Evolutionary conservation across 2,113 vertebrate species (phyloP), one percentile per base, ranked within the genome.

Genomic region (Daubentonia madagascariensis): DNA sequence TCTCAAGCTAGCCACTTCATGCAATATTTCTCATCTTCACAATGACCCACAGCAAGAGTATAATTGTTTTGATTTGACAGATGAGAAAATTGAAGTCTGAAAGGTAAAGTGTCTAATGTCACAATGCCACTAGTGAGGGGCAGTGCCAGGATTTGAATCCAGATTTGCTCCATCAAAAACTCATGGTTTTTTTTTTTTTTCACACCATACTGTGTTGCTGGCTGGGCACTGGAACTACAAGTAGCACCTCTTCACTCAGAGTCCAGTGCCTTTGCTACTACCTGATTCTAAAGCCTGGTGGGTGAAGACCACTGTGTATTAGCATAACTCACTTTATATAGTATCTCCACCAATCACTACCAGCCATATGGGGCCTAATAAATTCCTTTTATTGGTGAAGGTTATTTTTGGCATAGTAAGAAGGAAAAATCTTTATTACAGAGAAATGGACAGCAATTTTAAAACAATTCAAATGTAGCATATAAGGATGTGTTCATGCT

Each of bases 351-450:
- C 1, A 6, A 32, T 85, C 30, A 4, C 32, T 2, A 3, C 4
- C 32, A 52, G 32, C 61, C 81, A 59, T 32, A 70, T 2, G 2
- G 32, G 25, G 3, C 30, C 37, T 43, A 85, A 80, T 80, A n/a
- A 68, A 81, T 70, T 43, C 43, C n/a, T 96, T 70, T 93, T 52
- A 70, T 72, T 79, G 28, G 22, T 32, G n/a, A 48, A 95, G 76
- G 70, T 91, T 54, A 68, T 61, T 67, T 88, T 72, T 78, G 48
- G 20, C 61, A 52, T 75, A 90, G 83, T 78, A 94, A 81, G 54
- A 94, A 89, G 50, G 63, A 85, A 86, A 78, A 83, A 40, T 80
- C 14, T 90, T 89, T 79, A 37, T 97, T 54, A 57, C 4, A 63
- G 73, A 59, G 75, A 78, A 79, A 57, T 65, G 63, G 92, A 43